Conservation (phyloP, 1,140 invertebrate genomes). For the Lepidotrigona ventralis region DNA sequence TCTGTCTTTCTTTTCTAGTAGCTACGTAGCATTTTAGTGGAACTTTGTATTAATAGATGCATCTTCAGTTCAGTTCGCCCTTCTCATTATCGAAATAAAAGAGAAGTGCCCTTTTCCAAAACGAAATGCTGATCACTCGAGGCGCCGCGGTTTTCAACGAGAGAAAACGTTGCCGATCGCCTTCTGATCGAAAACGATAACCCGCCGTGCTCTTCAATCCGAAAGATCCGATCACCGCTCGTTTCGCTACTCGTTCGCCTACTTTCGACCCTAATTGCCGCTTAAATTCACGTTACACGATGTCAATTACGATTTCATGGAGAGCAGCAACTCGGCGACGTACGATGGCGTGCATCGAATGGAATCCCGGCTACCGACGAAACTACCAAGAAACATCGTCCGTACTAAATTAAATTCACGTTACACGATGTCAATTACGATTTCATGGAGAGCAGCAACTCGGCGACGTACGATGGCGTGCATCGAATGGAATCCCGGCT, state of each 20-base stretch:
- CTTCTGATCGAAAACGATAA: no score
- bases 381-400: constrained; percentile 9
- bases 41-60: no score
- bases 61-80: no score
- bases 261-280: constrained; percentile 27
- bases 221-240: not conserved
- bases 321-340: not conserved
- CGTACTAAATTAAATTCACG: constrained; percentile 47
- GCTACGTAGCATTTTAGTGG: no score
- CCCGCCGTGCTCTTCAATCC: not conserved
- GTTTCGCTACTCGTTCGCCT: not conserved
- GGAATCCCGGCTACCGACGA: constrained; percentile 30
- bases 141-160: no score
- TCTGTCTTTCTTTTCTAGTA: no score
- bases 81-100: no score
- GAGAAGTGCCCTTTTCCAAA: no score
- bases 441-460: constrained; percentile 26
- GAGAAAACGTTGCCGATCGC: no score
- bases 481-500: constrained; percentile 32
- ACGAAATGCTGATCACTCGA: no score
- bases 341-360: constrained; percentile 20
- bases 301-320: constrained; percentile 48
- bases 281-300: constrained; percentile 49
- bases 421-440: constrained; percentile 48
- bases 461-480: constrained; percentile 13